phyloP scores from a whole-genome alignment of 1,140 invertebrate species.

The Andricus grossulariae region DNA sequence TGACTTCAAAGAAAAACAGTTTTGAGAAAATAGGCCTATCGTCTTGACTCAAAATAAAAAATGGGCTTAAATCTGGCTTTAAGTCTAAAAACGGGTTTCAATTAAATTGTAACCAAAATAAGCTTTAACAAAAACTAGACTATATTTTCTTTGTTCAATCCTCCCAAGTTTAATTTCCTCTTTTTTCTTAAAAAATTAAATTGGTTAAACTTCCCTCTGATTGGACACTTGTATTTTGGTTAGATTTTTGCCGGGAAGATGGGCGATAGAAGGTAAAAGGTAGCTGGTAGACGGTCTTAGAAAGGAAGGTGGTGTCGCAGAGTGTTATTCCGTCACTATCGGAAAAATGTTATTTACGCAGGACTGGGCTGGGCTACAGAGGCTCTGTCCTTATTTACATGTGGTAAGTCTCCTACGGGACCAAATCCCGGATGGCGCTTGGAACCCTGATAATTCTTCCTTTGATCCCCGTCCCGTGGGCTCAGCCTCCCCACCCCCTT shows the following conservation, averaged over 20 bases:
- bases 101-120: neutral
- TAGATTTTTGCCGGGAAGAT: too few relatives aligned
- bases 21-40: too few relatives aligned
- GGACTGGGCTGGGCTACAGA: conserved; percentile 61
- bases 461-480: conserved; percentile 75
- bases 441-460: conserved; percentile 76
- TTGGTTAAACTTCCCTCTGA: too few relatives aligned
- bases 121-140: too few relatives aligned
- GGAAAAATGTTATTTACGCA: conserved; percentile 76
- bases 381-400: conserved; percentile 76
- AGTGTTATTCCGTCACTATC: conserved; percentile 68
- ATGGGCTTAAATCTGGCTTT: too few relatives aligned
- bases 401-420: conserved; percentile 76
- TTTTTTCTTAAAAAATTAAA: too few relatives aligned
- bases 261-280: conserved; percentile 32
- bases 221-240: too few relatives aligned
- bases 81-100: neutral
- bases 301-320: conserved; percentile 45
- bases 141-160: too few relatives aligned
- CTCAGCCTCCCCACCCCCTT: conserved; percentile 54
- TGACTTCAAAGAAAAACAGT: too few relatives aligned
- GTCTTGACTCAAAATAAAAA: neutral
- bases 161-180: too few relatives aligned
- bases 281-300: conserved; percentile 37
- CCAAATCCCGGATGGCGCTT: conserved; percentile 74